Evolutionary conservation across 1,140 invertebrate species (phyloP).

Genomic region (Probaryconus sp.): DNA sequence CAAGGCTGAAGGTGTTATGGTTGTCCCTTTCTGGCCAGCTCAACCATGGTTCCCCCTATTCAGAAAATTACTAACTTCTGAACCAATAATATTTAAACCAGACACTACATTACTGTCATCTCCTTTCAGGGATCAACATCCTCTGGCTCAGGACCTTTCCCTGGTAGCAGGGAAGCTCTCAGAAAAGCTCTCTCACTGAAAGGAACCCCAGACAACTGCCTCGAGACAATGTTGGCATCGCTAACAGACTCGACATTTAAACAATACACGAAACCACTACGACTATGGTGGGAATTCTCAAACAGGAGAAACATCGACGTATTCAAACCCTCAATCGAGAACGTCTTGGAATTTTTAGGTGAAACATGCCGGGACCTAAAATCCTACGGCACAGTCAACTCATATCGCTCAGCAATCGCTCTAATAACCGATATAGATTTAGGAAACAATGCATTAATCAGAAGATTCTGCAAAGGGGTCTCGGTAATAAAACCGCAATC

Average conservation of each 20-base stretch:
- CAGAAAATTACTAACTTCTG: not conserved
- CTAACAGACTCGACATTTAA: too few relatives aligned
- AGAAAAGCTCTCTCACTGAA: not conserved
- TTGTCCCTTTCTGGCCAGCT: not conserved
- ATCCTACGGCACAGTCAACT: not conserved
- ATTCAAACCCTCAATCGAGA: too few relatives aligned
- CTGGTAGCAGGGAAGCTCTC: conserved; percentile 1
- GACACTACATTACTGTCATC: conserved; percentile 28
- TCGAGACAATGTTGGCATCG: too few relatives aligned
- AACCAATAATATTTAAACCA: too few relatives aligned
- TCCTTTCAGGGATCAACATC: conserved; percentile 19
- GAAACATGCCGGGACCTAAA: not conserved
- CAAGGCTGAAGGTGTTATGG: not conserved
- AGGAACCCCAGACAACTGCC: too few relatives aligned
- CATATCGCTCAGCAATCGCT: not conserved
- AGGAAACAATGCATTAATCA: not conserved
- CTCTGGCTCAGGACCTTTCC: not conserved
- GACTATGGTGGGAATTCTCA: too few relatives aligned
- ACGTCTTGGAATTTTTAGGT: not conserved
- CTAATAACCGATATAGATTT: not conserved
- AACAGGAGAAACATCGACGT: too few relatives aligned
- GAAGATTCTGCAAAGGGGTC: conserved; percentile 6
- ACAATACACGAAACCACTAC: too few relatives aligned
- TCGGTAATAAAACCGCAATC: not conserved
- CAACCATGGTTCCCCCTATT: not conserved